phyloP scores from a whole-genome alignment of 2,113 vertebrate genomes.

The Caranx melampygus region DNA sequence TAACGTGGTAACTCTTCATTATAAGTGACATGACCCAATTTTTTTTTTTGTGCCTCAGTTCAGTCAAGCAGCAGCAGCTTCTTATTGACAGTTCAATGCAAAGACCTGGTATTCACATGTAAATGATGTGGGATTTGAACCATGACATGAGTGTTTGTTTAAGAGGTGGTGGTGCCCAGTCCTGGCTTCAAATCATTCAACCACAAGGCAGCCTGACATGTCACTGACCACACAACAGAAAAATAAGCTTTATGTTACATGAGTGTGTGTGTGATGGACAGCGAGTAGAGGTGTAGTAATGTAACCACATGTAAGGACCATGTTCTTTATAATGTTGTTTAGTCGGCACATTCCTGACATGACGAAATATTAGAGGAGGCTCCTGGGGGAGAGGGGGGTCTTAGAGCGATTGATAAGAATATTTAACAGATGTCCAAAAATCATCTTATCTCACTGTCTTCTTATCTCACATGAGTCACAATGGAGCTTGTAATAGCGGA shows the following conservation, averaged over 20 bases:
- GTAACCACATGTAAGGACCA: neutral
- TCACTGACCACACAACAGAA: slow-evolving; percentile 5
- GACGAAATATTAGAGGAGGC: neutral
- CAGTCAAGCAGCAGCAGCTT: slow-evolving; percentile 39
- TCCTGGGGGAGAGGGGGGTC: neutral
- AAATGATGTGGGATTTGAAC: slow-evolving; percentile 63
- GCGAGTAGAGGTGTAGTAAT: slow-evolving; percentile 13
- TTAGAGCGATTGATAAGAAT: neutral
- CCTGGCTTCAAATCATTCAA: slow-evolving; percentile 51
- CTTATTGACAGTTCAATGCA: slow-evolving; percentile 51
- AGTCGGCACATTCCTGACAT: neutral
- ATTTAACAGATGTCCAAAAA: slow-evolving; percentile 2
- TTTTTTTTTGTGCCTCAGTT: neutral
- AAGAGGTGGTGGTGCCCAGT: slow-evolving; percentile 66
- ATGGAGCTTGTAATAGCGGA: too few species aligned
- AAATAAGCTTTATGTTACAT: neutral
- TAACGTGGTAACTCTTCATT: slow-evolving; percentile 20
- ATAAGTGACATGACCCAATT: slow-evolving; percentile 52
- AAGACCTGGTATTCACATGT: slow-evolving; percentile 62
- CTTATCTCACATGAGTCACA: neutral
- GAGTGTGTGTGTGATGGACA: neutral
- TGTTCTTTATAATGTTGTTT: neutral
- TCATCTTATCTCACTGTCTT: neutral
- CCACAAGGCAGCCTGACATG: slow-evolving; percentile 15
- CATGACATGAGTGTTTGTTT: slow-evolving; percentile 70